A percentile compares a stretch with the other conserved stretches of the same genome.
Conservation (phyloP, 2,113 vertebrate genomes). For the human (Homo sapiens) region DNA sequence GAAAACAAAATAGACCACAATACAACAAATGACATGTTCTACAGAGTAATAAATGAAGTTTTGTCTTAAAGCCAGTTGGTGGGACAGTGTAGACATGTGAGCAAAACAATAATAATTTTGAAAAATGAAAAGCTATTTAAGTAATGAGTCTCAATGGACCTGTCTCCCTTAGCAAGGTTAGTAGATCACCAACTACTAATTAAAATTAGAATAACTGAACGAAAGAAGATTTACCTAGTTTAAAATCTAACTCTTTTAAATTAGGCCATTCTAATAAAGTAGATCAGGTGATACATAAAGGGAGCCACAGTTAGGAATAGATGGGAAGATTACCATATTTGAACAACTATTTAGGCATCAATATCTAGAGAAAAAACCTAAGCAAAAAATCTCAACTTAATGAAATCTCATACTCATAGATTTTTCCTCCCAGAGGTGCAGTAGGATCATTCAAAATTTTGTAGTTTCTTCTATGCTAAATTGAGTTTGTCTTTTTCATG, state of each 20-base stretch:
- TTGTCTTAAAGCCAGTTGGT: not conserved
- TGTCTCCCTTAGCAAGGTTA: not conserved
- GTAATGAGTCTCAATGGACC: not conserved
- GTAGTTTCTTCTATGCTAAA: conserved; percentile 47
- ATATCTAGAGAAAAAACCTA: not conserved
- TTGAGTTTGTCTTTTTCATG: conserved; percentile 52
- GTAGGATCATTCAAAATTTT: conserved; percentile 43
- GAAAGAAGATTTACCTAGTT: not conserved
- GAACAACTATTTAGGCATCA: not conserved
- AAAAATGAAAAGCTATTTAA: not conserved
- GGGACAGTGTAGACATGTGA: not conserved
- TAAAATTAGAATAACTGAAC: conserved; percentile 3
- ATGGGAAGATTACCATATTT: not conserved
- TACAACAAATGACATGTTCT: not conserved
- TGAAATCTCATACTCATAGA: not conserved
- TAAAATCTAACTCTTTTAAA: not conserved
- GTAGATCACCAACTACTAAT: not conserved
- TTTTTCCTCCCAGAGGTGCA: not conserved
- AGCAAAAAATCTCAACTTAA: not conserved
- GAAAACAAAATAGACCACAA: not conserved
- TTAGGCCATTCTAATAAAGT: not conserved
- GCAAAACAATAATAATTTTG: not conserved
- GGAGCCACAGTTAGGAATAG: not conserved
- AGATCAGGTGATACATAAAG: not conserved
- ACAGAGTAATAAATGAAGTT: not conserved